Evolutionary conservation across 2,113 vertebrate species (phyloP).

Genomic region (Peucedramus taeniatus): DNA sequence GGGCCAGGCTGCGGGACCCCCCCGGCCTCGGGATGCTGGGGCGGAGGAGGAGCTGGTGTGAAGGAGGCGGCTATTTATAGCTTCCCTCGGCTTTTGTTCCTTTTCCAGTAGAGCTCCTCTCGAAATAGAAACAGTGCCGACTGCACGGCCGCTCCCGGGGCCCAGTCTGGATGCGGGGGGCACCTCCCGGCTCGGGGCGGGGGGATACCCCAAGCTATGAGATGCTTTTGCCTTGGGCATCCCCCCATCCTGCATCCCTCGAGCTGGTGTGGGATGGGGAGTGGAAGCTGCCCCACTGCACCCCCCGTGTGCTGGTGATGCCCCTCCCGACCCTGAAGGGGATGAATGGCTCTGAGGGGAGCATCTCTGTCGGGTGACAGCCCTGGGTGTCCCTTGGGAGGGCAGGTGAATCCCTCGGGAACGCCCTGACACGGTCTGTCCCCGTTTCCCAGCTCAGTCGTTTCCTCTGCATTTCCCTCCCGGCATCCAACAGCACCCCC

Average conservation of each 20-base stretch:
- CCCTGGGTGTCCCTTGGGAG: not conserved
- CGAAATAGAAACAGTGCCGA: constrained; percentile 70
- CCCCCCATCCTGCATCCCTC: not conserved
- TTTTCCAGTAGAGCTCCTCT: constrained; percentile 74
- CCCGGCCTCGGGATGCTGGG: constrained; percentile 22
- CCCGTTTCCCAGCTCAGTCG: not conserved
- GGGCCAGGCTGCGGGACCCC: not conserved
- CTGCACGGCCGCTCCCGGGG: constrained; percentile 22
- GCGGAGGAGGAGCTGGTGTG: constrained; percentile 48
- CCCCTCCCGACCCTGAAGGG: fast-evolving
- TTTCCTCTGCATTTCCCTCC: not conserved
- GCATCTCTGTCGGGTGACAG: not conserved
- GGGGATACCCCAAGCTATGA: not conserved
- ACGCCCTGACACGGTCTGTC: not conserved
- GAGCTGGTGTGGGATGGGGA: not conserved
- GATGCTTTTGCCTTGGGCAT: fast-evolving
- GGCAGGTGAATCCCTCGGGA: not conserved
- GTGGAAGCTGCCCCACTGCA: not conserved
- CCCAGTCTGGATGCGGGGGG: not conserved
- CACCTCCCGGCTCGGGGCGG: not conserved
- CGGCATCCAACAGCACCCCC: not conserved
- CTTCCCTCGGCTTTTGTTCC: constrained; percentile 74
- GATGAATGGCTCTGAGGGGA: not conserved
- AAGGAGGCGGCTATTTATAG: constrained; percentile 76
- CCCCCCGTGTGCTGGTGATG: not conserved